Evolutionary conservation across 2,113 vertebrate genomes (phyloP), one percentile per base, ranked within the genome.

Genomic region (Ophiodon elongatus): DNA sequence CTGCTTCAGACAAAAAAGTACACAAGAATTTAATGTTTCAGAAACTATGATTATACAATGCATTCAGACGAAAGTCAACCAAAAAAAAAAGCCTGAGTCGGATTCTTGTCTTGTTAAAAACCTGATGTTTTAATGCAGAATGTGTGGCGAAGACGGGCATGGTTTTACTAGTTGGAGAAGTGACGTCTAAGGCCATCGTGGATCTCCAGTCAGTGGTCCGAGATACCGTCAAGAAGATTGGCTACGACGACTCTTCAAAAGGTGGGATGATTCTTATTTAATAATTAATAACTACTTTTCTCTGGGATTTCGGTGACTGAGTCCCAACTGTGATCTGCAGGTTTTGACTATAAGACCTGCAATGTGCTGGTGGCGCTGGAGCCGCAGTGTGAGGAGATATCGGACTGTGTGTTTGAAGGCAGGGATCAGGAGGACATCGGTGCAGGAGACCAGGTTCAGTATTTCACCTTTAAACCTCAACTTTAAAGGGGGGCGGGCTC

Each of bases 261-360:
- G 95, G 95, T 96, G 13, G 21, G 6, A 7, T 8, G 4, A 3
- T 2, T 72, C 13, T 60, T 21, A n/a, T 57, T 17, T 7, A 47
- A 17, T 43, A 2, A 37, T 17, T 7, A 47, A 17, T 43, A 2
- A 37, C n/a, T 57, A 17, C 11, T 27, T 31, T 11, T 15, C 9
- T 25, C 1, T 2, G 11, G 33, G 19, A 8, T 29, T 35, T 0
- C 7, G 37, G 8, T n/a, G 6, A 35, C 4, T 21, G 21, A 65
- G 17, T 59, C 4, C 10, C 8, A 7, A 10, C 62, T 69, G 14
- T 69, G 50, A 54, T 62, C 7, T 80, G n/a, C 84, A 96, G 95
- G 95, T 23, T 96, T 96, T 50, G 95, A 96, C 88, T 96, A 94
- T 41, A 96, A 96, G 91, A 96, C 94, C 37, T 96, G 95, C 65